Evolutionary conservation across 2,888 invertebrate genomes (phyloP).

Genomic region (Ischnura elegans): DNA sequence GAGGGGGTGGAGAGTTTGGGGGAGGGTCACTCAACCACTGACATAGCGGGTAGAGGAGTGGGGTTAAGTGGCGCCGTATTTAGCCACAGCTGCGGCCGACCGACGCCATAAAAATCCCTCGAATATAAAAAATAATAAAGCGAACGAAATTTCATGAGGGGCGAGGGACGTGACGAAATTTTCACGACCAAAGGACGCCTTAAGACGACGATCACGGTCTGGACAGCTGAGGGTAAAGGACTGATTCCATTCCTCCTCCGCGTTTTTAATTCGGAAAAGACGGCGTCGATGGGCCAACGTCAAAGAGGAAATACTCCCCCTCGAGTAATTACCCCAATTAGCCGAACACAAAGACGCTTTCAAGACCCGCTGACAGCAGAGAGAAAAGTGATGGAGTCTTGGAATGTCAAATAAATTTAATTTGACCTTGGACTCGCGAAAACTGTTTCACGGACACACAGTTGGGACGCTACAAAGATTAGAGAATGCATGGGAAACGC

Average conservation of each 20-base stretch:
- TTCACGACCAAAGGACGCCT: neutral
- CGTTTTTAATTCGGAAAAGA: neutral
- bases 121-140: neutral
- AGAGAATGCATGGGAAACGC: too few species aligned
- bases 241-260: neutral
- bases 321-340: neutral
- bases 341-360: neutral
- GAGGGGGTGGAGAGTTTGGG: neutral
- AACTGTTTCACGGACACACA: neutral
- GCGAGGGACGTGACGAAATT: neutral
- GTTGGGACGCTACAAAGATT: neutral
- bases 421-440: neutral
- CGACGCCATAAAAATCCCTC: conserved; percentile 3
- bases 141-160: neutral
- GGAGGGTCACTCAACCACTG: neutral
- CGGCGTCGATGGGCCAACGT: neutral
- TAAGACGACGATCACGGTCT: neutral
- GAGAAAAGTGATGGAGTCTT: neutral
- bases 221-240: neutral
- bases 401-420: neutral
- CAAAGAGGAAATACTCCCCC: neutral
- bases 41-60: neutral
- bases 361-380: neutral
- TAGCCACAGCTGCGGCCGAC: neutral
- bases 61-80: conserved; percentile 19